Evolutionary conservation across 2,888 invertebrate genomes (phyloP).

Genomic region (Phengaris alcon): DNA sequence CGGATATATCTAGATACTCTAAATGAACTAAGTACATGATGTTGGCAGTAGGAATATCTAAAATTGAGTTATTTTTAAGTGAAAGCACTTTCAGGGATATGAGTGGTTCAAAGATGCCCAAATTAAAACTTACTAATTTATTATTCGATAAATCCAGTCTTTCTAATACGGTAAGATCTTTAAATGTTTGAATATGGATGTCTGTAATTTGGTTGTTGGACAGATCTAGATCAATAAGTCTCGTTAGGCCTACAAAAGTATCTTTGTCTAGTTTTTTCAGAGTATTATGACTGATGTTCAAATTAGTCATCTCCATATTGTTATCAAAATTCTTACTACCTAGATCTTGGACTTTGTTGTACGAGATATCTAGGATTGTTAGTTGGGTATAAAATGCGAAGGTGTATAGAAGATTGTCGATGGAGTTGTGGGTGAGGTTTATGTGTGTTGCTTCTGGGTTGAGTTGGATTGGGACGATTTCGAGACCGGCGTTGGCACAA

Average conservation of each 20-base stretch:
- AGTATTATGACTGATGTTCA: conserved; percentile 88
- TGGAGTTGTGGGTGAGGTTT: conserved; percentile 90
- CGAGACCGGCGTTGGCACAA: conserved; percentile 88
- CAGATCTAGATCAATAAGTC: conserved; percentile 84
- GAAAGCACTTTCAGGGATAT: conserved; percentile 85
- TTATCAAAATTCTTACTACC: conserved; percentile 90
- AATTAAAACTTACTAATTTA: conserved; percentile 85
- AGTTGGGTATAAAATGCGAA: conserved; percentile 90
- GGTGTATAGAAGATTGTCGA: conserved; percentile 87
- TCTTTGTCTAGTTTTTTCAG: conserved; percentile 86
- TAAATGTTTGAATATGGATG: conserved; percentile 87
- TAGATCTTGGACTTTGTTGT: conserved; percentile 88
- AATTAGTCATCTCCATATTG: conserved; percentile 84
- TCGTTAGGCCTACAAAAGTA: conserved; percentile 85
- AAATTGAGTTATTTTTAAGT: conserved; percentile 87
- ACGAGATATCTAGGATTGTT: conserved; percentile 88
- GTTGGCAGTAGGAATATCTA: conserved; percentile 86
- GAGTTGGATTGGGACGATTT: conserved; percentile 92
- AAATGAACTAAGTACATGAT: conserved; percentile 83
- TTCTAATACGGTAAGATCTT: conserved; percentile 85
- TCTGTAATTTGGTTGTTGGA: conserved; percentile 88
- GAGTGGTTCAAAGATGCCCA: conserved; percentile 84
- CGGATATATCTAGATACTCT: conserved; percentile 86
- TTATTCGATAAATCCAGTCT: conserved; percentile 88
- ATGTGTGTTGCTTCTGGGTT: conserved; percentile 92